Conservation (phyloP, 2,113 vertebrate genomes). For the Tachysurus vachellii region DNA sequence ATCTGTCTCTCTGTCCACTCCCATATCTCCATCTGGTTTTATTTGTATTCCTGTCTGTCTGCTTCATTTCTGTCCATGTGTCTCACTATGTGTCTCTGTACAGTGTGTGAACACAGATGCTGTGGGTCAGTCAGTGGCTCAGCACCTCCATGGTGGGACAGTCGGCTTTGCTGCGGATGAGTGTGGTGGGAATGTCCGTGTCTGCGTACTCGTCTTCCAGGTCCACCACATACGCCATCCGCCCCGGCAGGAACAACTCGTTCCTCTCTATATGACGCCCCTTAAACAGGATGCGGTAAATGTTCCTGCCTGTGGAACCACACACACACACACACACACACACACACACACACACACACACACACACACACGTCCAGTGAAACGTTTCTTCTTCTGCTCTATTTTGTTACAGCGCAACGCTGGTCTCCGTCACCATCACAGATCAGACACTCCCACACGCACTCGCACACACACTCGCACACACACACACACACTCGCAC, state of each 20-base stretch:
- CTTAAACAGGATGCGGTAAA: conserved; percentile 93
- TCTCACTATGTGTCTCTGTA: background rate
- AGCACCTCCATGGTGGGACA: conserved; percentile 97
- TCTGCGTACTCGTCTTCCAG: conserved; percentile 96
- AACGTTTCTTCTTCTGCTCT: no score
- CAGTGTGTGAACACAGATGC: background rate
- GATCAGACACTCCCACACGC: no score
- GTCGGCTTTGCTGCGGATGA: conserved; percentile 98
- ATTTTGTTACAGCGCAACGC: no score
- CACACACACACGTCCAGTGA: no score
- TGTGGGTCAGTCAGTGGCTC: background rate
- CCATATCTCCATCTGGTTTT: no score
- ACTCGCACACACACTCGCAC: no score
- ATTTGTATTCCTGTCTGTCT: background rate
- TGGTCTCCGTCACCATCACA: no score
- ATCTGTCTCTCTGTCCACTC: background rate
- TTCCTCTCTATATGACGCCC: conserved; percentile 85
- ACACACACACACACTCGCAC: no score
- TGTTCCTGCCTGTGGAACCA: conserved; percentile 80
- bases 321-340: background rate
- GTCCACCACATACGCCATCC: conserved; percentile 98
- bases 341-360: background rate
- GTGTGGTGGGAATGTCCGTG: conserved; percentile 94
- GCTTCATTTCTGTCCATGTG: background rate
- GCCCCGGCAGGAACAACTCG: conserved; percentile 92